A percentile compares a stretch with the other conserved stretches of the same genome.
These are phyloP conservation scores for Cnemophilus loriae DNA, from an alignment of 2,113 vertebrate genomes.

Conservation along the genomic window DNA sequence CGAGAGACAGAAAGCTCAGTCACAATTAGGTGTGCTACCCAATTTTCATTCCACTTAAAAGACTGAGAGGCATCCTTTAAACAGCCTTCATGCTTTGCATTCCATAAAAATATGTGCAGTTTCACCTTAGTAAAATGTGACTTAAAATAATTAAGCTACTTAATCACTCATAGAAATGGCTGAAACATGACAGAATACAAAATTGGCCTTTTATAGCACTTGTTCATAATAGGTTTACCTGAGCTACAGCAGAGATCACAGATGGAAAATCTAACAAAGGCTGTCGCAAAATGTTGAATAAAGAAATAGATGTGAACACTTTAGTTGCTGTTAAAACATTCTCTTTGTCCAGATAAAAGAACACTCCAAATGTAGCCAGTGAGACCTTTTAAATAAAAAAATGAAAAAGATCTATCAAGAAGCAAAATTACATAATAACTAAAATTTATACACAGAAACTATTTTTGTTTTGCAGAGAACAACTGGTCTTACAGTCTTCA, in stretches of 20 bases:
- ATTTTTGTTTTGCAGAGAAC: background rate
- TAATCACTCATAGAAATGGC: background rate
- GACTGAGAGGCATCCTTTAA: background rate
- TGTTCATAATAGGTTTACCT: slow-evolving; percentile 2
- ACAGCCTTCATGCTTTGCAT: background rate
- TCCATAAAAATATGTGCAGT: background rate
- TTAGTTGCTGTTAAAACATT: slow-evolving; percentile 65
- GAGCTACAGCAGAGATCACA: slow-evolving; percentile 53
- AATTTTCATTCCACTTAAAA: background rate
- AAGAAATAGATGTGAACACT: slow-evolving; percentile 66
- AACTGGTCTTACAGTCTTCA: background rate
- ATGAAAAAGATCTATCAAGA: background rate
- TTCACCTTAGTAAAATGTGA: background rate
- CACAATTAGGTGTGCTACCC: background rate
- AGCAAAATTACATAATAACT: background rate
- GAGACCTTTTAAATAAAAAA: slow-evolving; percentile 52
- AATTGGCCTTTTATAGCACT: background rate
- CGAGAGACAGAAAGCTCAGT: background rate
- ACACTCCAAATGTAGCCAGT: slow-evolving; percentile 60
- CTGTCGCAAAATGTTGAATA: slow-evolving; percentile 68
- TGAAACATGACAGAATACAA: background rate
- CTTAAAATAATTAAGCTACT: background rate
- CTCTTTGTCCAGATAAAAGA: slow-evolving; percentile 61
- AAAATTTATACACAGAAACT: background rate
- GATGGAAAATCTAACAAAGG: slow-evolving; percentile 57